Evolutionary conservation across 1,140 invertebrate genomes (phyloP), one percentile per base, ranked within the genome.

Genomic region (Hirudo medicinalis): DNA sequence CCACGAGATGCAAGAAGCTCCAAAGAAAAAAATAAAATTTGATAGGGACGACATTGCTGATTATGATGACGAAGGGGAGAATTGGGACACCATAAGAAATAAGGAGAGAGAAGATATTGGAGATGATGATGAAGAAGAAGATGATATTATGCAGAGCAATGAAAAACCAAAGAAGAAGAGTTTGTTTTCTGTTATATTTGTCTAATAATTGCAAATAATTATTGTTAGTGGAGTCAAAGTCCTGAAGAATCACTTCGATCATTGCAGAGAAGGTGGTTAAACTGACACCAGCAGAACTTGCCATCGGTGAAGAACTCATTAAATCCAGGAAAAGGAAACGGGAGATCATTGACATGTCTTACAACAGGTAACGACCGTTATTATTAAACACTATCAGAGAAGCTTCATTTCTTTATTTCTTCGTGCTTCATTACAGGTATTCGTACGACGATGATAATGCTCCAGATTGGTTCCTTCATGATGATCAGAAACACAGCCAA

Each of bases 391-490:
- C 67, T 40, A 9, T 66, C 29, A 22, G n/a, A 36, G 15, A 6
- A 32, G 17, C 15, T 68, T 29, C 36, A 43, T 68, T 43, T 29
- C n/a, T n/a, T n/a, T n/a, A n/a, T n/a, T 22, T 0, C 0, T n/a
- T 32, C 53, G 0, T 53, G 6, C 29, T 11, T 72, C 73, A 5
- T 77, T 78, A 53, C 73, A 83, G 84, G 70, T 85, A 84, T 75
- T 82, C 84, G 75, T 82, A 79, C 77, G 82, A 85, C 76, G 95
- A 98, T 68, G 87, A 88, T 13, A 87, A 91, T 79, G 82, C 99
- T 49, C 97, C 97, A 0, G 89, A 90, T 75, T 99, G 97, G 97
- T 99, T 99, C 85, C 85, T 88, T 0, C 86, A 92, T 73, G 96
- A 99, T 78, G 97, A 99, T 82, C 86, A 89, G 71, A 90, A 90